Percentiles rank a stretch among this genome's conserved stretches.
phyloP scores from a whole-genome alignment of 2,113 vertebrate genomes.

The Oenanthe melanoleuca region DNA sequence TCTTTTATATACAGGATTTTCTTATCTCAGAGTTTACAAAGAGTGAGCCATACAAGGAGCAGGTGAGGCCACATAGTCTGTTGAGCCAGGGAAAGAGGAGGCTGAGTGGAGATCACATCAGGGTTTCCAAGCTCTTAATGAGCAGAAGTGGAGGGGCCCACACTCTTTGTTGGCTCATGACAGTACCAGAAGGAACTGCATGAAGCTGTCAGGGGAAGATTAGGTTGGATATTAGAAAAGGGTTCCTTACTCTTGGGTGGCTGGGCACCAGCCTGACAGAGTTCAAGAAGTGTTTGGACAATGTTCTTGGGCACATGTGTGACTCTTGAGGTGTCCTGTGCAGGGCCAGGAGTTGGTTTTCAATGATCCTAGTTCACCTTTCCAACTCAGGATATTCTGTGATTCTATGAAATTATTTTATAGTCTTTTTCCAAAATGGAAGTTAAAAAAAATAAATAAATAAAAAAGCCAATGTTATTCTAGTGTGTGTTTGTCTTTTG shows the following conservation, averaged over 20 bases:
- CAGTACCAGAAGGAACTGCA: not conserved
- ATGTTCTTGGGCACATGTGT: not conserved
- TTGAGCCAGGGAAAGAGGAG: not conserved
- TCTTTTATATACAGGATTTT: not conserved
- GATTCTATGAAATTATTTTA: not conserved
- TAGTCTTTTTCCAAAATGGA: accelerated
- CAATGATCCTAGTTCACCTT: accelerated
- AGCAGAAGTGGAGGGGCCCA: not conserved
- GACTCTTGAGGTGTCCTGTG: not conserved
- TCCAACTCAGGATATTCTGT: not conserved
- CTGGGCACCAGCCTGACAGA: not conserved
- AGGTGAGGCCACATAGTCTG: not conserved
- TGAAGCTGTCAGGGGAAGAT: not conserved
- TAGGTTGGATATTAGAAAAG: not conserved
- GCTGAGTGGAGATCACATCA: not conserved
- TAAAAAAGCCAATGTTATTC: not conserved
- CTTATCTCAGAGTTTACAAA: not conserved
- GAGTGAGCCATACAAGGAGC: not conserved
- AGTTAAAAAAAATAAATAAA: not conserved
- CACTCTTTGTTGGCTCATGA: not conserved
- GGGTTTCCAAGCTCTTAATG: not conserved
- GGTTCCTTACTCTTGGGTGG: accelerated
- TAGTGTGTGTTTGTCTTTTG: not conserved
- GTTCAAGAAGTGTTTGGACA: not conserved
- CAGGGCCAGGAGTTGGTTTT: not conserved